phyloP scores from a whole-genome alignment of 2,888 invertebrate species.

The Morpho achilles region DNA sequence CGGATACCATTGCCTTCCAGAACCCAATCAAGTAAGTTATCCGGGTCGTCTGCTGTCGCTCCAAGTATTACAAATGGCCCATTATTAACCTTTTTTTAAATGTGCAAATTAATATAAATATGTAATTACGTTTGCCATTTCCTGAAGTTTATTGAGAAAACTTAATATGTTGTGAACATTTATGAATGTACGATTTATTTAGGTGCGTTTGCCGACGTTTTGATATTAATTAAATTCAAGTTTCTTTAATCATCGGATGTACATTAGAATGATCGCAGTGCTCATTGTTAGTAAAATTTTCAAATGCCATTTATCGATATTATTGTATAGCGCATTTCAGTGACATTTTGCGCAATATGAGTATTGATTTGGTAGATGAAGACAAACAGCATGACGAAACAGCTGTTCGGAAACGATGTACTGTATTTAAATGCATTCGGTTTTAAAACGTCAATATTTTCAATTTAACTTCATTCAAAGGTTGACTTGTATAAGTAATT shows the following conservation, averaged over 20 bases:
- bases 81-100: slow-evolving; percentile 52
- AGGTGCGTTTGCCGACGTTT: slow-evolving; percentile 6
- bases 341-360: slow-evolving; percentile 75
- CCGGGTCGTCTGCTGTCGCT: slow-evolving; percentile 70
- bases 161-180: slow-evolving; percentile 10
- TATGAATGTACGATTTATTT: slow-evolving; percentile 8
- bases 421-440: slow-evolving; percentile 27
- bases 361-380: slow-evolving; percentile 72
- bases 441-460: slow-evolving; percentile 30
- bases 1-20: slow-evolving; percentile 90
- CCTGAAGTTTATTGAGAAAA: slow-evolving; percentile 1
- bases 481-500: slow-evolving; percentile 7
- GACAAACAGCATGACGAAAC: slow-evolving; percentile 67
- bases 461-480: not conserved
- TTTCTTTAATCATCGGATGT: slow-evolving; percentile 55
- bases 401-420: slow-evolving; percentile 60
- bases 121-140: slow-evolving; percentile 8
- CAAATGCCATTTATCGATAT: slow-evolving; percentile 40
- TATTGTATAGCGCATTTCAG: slow-evolving; percentile 49
- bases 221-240: slow-evolving; percentile 15
- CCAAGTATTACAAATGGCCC: slow-evolving; percentile 55
- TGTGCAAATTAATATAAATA: slow-evolving; percentile 37
- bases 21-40: slow-evolving; percentile 88
- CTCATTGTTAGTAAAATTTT: slow-evolving; percentile 41
- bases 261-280: slow-evolving; percentile 48